Evolutionary conservation across 2,797 vertebrate genomes (phyloP).

Genomic region (Rhabdomys pumilio): DNA sequence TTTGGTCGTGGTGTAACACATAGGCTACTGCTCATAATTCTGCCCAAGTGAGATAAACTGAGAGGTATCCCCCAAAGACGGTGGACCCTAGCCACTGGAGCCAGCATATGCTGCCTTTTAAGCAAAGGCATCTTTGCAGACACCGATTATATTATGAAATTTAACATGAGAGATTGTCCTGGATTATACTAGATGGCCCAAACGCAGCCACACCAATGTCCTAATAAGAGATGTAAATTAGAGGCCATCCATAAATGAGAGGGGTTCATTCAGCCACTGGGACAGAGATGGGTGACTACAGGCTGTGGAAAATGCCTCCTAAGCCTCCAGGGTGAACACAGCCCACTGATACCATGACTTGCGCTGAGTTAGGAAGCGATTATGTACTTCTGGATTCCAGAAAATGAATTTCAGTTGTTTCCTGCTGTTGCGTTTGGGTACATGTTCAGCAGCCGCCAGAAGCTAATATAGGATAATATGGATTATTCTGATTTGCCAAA

Average conservation of each 20-base stretch:
- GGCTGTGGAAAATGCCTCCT: neutral
- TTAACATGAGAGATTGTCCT: neutral
- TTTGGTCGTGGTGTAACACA: neutral
- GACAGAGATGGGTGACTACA: neutral
- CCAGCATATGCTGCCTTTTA: neutral
- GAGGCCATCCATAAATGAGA: neutral
- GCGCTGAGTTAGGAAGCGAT: neutral
- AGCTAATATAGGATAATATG: neutral
- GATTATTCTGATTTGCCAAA: neutral
- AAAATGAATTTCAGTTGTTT: conserved; percentile 19
- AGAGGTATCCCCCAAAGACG: neutral
- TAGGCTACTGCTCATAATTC: conserved; percentile 2
- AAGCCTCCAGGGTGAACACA: neutral
- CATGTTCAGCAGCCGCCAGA: neutral
- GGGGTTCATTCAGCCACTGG: neutral
- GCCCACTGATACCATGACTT: neutral
- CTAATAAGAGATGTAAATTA: neutral
- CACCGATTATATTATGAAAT: neutral
- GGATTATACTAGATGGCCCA: neutral
- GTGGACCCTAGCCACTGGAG: neutral
- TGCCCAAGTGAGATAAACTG: neutral
- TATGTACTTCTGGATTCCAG: neutral
- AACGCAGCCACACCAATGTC: neutral
- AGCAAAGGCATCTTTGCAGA: neutral
- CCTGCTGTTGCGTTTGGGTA: neutral